These are phyloP conservation scores for Tauraco hartlaubi DNA, from an alignment of 2,797 vertebrate species.

Conservation along the genomic window DNA sequence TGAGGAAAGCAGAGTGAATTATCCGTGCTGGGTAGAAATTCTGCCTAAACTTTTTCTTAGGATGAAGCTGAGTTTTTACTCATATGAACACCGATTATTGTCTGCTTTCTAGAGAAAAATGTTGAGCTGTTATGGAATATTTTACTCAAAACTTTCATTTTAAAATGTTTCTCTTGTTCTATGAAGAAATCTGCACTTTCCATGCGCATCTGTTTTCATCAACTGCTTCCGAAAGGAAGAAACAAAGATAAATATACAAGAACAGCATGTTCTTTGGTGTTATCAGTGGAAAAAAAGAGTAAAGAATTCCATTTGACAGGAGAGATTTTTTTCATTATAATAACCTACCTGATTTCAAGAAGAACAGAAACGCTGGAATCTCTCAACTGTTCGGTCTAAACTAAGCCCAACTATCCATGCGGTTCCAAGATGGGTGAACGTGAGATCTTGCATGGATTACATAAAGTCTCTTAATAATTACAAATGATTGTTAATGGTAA, in stretches of 20 bases:
- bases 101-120: background rate
- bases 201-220: background rate
- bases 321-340: background rate
- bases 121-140: background rate
- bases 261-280: background rate
- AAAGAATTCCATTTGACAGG: background rate
- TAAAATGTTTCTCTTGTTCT: background rate
- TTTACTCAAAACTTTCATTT: background rate
- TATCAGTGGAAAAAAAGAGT: background rate
- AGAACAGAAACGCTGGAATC: background rate
- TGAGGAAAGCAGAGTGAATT: background rate
- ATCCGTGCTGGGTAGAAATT: background rate
- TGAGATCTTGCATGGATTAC: background rate
- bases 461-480: slow-evolving; percentile 47
- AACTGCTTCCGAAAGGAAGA: background rate
- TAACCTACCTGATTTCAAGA: background rate
- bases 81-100: background rate
- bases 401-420: background rate
- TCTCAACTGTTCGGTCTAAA: background rate
- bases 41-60: background rate
- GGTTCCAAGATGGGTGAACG: background rate
- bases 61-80: background rate
- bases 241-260: background rate
- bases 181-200: background rate
- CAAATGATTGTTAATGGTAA: background rate